Percentiles rank a stretch among this genome's conserved stretches.
Evolutionary conservation across 92 coral and sea anemone species (phyloP).

Genomic region (Epizoanthus rinbou): DNA sequence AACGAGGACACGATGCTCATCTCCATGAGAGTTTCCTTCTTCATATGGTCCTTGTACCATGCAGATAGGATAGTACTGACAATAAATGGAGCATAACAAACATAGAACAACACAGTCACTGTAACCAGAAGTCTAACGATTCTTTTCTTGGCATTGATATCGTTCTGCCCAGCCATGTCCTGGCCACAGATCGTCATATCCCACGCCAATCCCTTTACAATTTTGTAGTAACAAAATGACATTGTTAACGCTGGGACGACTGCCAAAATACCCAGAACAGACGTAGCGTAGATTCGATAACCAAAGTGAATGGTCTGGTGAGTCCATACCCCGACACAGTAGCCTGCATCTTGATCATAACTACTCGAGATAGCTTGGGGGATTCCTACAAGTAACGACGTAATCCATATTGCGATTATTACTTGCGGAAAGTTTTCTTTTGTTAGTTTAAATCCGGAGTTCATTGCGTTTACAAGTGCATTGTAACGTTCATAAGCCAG

Average conservation of each 20-base stretch:
- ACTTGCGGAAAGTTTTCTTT: conserved; percentile 23
- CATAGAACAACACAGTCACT: conserved; percentile 12
- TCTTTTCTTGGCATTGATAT: conserved; percentile 19
- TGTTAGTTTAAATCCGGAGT: conserved; percentile 9
- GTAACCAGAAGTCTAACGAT: conserved; percentile 3
- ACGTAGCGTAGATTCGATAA: conserved; percentile 27
- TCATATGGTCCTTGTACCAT: not conserved
- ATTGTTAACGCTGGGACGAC: conserved; percentile 7
- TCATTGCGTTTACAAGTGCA: conserved; percentile 23
- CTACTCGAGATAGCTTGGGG: conserved; percentile 18
- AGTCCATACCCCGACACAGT: conserved; percentile 21
- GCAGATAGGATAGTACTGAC: not conserved
- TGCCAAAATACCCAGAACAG: conserved; percentile 16
- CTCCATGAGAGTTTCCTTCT: not conserved
- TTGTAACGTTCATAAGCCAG: conserved; percentile 34
- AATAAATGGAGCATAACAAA: conserved; percentile 18
- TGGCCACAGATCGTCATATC: conserved; percentile 31
- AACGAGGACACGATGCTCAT: conserved; percentile 3
- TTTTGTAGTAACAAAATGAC: conserved; percentile 24
- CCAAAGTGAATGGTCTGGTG: conserved; percentile 8
- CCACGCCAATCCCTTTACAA: conserved; percentile 25
- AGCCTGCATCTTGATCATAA: conserved; percentile 1
- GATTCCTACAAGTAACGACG: conserved; percentile 2
- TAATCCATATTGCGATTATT: conserved; percentile 15
- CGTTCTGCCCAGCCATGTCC: conserved; percentile 11